Percentiles rank a stretch among this genome's conserved stretches.
phyloP scores from a whole-genome alignment of 2,888 invertebrate genomes.

The Oxycera nigricornis region DNA sequence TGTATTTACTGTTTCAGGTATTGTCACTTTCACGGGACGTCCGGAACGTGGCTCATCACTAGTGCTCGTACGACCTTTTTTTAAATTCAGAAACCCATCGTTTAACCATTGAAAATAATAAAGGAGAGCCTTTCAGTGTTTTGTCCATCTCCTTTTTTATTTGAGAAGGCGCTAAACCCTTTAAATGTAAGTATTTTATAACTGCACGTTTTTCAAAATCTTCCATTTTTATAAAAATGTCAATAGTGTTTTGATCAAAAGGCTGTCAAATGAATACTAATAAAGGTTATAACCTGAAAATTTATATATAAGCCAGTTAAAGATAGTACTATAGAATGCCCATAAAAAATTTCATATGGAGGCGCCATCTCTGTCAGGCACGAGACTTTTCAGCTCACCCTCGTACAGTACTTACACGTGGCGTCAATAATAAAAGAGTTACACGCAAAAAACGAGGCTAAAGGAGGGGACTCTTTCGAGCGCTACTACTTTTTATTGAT shows the following conservation, averaged over 20 bases:
- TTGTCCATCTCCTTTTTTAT: background rate
- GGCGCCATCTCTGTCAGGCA: background rate
- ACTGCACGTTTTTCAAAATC: background rate
- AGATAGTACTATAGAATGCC: too few species aligned
- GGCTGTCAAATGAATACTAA: background rate
- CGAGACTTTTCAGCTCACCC: background rate
- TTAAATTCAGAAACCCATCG: background rate
- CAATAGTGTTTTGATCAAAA: background rate
- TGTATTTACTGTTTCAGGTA: too few species aligned
- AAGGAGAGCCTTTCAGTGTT: background rate
- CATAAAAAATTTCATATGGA: background rate
- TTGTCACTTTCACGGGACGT: background rate
- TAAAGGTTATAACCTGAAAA: background rate
- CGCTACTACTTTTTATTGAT: too few species aligned
- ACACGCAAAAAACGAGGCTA: too few species aligned
- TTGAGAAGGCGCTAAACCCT: background rate
- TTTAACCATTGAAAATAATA: background rate
- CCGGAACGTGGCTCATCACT: background rate
- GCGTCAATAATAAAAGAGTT: too few species aligned
- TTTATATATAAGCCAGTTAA: background rate
- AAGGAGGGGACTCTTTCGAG: too few species aligned
- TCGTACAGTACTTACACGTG: too few species aligned
- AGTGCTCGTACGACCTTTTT: background rate
- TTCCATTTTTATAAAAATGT: background rate
- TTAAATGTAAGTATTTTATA: background rate